Evolutionary conservation across 2,113 vertebrate genomes (phyloP), one percentile per base, ranked within the genome.

Genomic region (Aix galericulata): DNA sequence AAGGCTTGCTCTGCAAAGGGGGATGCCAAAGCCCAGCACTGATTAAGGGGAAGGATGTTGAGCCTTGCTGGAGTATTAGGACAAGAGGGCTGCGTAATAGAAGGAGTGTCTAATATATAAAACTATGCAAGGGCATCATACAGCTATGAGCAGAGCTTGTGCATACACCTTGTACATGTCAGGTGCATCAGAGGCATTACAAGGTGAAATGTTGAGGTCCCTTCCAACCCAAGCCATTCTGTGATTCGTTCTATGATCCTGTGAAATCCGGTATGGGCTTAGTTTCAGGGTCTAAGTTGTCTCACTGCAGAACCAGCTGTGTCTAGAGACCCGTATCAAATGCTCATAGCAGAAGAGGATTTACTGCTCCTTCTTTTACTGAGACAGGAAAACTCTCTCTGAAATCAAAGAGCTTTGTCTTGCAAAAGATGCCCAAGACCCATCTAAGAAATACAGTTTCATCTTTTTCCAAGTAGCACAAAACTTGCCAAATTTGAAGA

Each of bases 1-100:
- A 46, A 53, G 42, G 17, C 46, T 72, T 89, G 53, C 29, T 52
- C 29, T 66, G 20, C 34, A 29, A 8, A 60, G 18, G 29, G 50
- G 20, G 11, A 16, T 32, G 46, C 58, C 68, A 42, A 31, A 0
- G 0, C 2, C 1, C 27, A 67, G 69, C 16, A 8, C 29, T 13
- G 71, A 9, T 2, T 10, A 34, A 63, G 48, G 52, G 62, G 63
- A 21, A 72, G 44, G 38, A 62, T 2, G 1, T 2, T 64, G 42
- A 82, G 23, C 34, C 56, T 76, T 91, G 29, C 38, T 62, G 58
- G 42, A 50, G 6, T 31, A 17, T 52, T 56, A 46, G 44, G 44
- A 46, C 8, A 18, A 46, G 44, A 46, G 44, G 44, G 17, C 44
- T 46, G 44, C 8, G 18, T 46, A 46, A 46, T 17, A 46, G 44